Conservation (phyloP, 2,113 vertebrate species). For the Tursiops truncatus region DNA sequence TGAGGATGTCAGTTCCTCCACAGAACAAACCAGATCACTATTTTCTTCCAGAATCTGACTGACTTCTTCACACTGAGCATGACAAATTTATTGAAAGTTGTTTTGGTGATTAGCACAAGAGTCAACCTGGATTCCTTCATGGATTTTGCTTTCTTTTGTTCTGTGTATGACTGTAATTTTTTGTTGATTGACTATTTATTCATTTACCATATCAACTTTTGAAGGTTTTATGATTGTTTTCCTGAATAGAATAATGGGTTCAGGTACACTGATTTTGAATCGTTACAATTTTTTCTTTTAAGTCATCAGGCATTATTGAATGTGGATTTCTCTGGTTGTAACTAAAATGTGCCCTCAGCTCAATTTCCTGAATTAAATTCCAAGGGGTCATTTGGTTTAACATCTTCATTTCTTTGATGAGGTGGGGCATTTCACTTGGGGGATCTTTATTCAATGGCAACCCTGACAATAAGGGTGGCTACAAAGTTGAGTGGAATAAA, state of each 20-base stretch:
- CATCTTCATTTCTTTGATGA: constrained; percentile 86
- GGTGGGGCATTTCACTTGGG: constrained; percentile 84
- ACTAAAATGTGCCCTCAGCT: constrained; percentile 90
- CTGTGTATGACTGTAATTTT: constrained; percentile 92
- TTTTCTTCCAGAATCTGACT: constrained; percentile 89
- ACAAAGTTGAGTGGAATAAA: constrained; percentile 92
- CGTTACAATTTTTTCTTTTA: constrained; percentile 86
- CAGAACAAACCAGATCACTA: constrained; percentile 88
- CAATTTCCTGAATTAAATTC: constrained; percentile 93
- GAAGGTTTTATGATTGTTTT: constrained; percentile 92
- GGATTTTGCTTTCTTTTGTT: constrained; percentile 86
- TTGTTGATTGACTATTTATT: constrained; percentile 92
- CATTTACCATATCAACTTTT: constrained; percentile 95
- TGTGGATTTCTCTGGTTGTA: constrained; percentile 92
- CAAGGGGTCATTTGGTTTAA: constrained; percentile 93
- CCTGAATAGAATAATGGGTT: constrained; percentile 92
- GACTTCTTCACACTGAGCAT: constrained; percentile 88
- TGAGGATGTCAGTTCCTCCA: constrained; percentile 88
- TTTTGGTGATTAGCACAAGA: constrained; percentile 89
- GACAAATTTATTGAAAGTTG: constrained; percentile 90
- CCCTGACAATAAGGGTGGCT: constrained; percentile 90
- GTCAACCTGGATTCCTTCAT: constrained; percentile 88
- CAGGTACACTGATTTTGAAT: constrained; percentile 85
- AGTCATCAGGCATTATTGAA: constrained; percentile 93
- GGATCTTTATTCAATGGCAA: constrained; percentile 93